Conservation (phyloP, 2,888 invertebrate genomes). For the Dioctria linearis region DNA sequence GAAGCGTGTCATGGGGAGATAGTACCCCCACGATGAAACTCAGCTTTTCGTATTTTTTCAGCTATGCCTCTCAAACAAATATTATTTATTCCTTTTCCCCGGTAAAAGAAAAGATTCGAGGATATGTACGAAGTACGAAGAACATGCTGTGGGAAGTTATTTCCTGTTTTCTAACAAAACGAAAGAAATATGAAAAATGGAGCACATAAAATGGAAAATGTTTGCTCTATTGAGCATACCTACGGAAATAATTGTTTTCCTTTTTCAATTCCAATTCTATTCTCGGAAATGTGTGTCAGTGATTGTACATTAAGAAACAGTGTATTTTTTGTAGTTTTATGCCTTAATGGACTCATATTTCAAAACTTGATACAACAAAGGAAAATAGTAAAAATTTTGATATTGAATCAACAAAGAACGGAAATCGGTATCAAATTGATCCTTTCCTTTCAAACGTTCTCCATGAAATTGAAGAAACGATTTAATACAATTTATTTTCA, state of each 20-base stretch:
- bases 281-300: neutral
- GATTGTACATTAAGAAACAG: neutral
- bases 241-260: constrained; percentile 46
- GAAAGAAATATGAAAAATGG: constrained; percentile 51
- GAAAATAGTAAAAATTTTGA: constrained; percentile 8
- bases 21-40: neutral
- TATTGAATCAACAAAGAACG: constrained; percentile 26
- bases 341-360: constrained; percentile 37
- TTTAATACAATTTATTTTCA: too few relatives aligned
- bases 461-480: too few relatives aligned
- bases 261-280: constrained; percentile 31
- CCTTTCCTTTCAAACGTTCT: too few relatives aligned
- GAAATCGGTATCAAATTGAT: neutral
- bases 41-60: neutral
- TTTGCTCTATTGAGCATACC: constrained; percentile 28
- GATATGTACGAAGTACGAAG: constrained; percentile 13
- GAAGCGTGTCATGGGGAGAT: neutral
- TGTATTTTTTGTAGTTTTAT: neutral
- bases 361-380: constrained; percentile 10
- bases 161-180: constrained; percentile 43
- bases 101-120: neutral
- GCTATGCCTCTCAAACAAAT: neutral
- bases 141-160: constrained; percentile 34
- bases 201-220: constrained; percentile 37
- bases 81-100: neutral